A percentile compares a stretch with the other conserved stretches of the same genome.
phyloP scores from a whole-genome alignment of 2,888 invertebrate genomes.

The Zaprionus lineosus region DNA sequence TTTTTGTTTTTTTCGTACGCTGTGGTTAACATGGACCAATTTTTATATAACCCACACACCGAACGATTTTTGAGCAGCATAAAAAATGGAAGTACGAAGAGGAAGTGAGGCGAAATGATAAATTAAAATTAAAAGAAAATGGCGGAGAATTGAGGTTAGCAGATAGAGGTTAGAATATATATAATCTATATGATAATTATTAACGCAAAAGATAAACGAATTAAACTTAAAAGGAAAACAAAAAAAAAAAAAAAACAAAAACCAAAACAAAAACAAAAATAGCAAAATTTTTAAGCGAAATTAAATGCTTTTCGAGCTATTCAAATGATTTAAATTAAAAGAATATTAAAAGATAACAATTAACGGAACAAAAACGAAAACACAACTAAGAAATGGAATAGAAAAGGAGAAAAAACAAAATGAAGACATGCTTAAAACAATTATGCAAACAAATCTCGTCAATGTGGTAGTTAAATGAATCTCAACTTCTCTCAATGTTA shows the following conservation, averaged over 20 bases:
- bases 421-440: slow-evolving; percentile 55
- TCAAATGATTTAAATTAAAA: slow-evolving; percentile 23
- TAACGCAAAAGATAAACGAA: slow-evolving; percentile 31
- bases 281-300: slow-evolving; percentile 71
- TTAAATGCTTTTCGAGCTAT: slow-evolving; percentile 52
- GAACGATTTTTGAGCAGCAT: slow-evolving; percentile 55
- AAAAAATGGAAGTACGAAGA: slow-evolving; percentile 11
- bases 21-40: slow-evolving; percentile 80
- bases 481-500: slow-evolving; percentile 77
- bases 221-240: slow-evolving; percentile 13
- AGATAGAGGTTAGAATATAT: slow-evolving; percentile 29
- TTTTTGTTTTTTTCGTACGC: slow-evolving; percentile 48
- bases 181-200: slow-evolving; percentile 24
- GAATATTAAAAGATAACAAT: slow-evolving; percentile 29
- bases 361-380: slow-evolving; percentile 9
- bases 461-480: slow-evolving; percentile 79
- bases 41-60: slow-evolving; percentile 71
- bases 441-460: slow-evolving; percentile 63
- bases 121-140: slow-evolving; percentile 16
- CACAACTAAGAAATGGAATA: background rate
- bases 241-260: slow-evolving; percentile 19
- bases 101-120: background rate
- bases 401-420: slow-evolving; percentile 18
- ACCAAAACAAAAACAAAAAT: slow-evolving; percentile 41
- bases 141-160: too few relatives aligned